phyloP scores from a whole-genome alignment of 2,888 invertebrate genomes.

The Tanypteryx hageni region DNA sequence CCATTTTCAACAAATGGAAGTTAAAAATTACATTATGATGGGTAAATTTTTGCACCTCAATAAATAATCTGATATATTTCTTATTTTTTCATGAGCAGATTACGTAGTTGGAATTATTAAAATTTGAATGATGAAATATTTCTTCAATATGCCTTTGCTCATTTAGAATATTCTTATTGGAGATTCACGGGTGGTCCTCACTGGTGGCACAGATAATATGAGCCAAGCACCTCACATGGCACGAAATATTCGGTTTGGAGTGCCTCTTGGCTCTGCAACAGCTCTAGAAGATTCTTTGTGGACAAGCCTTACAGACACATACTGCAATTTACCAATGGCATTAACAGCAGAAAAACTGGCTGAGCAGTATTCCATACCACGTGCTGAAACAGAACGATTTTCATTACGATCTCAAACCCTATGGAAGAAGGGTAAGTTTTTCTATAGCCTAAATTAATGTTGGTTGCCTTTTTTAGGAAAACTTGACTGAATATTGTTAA shows the following conservation, averaged over 20 bases:
- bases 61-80: no score
- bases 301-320: conserved; percentile 91
- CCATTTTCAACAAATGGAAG: no score
- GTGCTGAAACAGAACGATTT: conserved; percentile 91
- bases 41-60: no score
- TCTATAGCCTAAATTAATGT: conserved; percentile 25
- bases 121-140: background rate
- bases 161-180: conserved; percentile 90
- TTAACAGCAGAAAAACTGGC: conserved; percentile 96
- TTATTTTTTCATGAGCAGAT: no score
- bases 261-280: conserved; percentile 85
- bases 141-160: conserved; percentile 65
- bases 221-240: conserved; percentile 92
- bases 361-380: conserved; percentile 87
- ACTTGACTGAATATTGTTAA: background rate
- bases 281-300: conserved; percentile 93
- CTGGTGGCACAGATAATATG: conserved; percentile 98
- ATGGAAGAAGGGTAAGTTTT: conserved; percentile 87
- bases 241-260: conserved; percentile 92
- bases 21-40: no score
- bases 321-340: conserved; percentile 96
- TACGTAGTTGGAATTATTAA: no score
- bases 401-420: conserved; percentile 89
- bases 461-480: background rate
- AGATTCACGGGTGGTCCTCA: conserved; percentile 89